Conservation (phyloP, 2,113 vertebrate species). For the Corynorhinus townsendii region DNA sequence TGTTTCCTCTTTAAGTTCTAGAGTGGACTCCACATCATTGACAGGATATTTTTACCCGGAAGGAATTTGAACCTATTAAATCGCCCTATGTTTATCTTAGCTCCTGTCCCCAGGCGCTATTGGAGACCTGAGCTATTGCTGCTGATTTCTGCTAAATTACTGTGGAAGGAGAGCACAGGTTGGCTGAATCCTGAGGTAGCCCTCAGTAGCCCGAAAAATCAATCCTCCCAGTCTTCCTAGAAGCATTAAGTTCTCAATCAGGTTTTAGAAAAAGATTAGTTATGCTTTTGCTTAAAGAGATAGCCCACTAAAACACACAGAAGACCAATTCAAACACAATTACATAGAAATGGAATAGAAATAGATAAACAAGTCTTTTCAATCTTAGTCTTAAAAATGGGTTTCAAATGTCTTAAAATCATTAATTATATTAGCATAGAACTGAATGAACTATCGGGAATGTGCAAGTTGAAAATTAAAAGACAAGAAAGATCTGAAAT, state of each 20-base stretch:
- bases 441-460: slow-evolving; percentile 46
- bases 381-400: slow-evolving; percentile 49
- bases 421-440: slow-evolving; percentile 52
- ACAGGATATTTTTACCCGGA: background rate
- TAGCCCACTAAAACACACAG: background rate
- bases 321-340: background rate
- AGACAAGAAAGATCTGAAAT: slow-evolving; percentile 45
- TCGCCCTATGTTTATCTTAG: background rate
- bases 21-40: background rate
- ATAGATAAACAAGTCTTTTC: background rate
- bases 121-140: background rate
- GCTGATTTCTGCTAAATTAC: background rate
- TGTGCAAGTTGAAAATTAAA: slow-evolving; percentile 47
- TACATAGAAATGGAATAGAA: slow-evolving; percentile 1
- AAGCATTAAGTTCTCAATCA: background rate
- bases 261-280: slow-evolving; percentile 24
- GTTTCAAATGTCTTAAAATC: slow-evolving; percentile 62
- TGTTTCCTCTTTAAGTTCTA: background rate
- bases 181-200: background rate
- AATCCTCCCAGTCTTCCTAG: background rate
- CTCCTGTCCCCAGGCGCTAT: background rate
- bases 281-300: slow-evolving; percentile 35
- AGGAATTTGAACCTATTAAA: background rate
- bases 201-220: background rate
- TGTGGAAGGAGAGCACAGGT: background rate